These are phyloP conservation scores for Athalia rosae DNA, from an alignment of 2,888 invertebrate genomes.

Conservation along the genomic window DNA sequence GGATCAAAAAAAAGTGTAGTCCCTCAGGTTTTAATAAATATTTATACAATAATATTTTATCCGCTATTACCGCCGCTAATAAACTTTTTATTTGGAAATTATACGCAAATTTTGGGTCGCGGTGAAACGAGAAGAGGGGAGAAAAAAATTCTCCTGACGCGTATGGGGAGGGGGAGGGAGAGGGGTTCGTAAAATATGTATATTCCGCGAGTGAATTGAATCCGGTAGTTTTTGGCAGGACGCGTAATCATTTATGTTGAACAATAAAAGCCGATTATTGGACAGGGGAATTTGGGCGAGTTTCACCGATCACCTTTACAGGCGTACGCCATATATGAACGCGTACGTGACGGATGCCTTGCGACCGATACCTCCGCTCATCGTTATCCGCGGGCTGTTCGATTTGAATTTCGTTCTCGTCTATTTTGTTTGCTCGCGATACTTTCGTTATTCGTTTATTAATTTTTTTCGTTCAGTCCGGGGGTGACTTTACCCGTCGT, in stretches of 20 bases:
- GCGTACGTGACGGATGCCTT: slow-evolving; percentile 17
- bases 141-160: background rate
- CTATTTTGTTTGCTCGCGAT: no score
- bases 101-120: no score
- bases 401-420: no score
- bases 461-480: no score
- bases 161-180: background rate
- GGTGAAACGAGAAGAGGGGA: no score
- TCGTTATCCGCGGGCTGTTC: background rate
- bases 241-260: slow-evolving; percentile 19
- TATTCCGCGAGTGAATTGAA: background rate
- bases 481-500: background rate
- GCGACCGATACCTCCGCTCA: slow-evolving; percentile 21
- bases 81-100: no score
- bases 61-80: no score
- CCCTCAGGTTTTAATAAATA: no score
- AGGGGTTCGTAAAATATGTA: slow-evolving; percentile 23
- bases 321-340: no score
- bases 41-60: no score
- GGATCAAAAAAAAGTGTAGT: no score
- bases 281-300: background rate
- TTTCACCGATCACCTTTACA: slow-evolving; percentile 15
- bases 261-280: slow-evolving; percentile 24
- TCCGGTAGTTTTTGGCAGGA: slow-evolving; percentile 21
- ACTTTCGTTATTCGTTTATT: no score